Conservation (phyloP, 2,888 invertebrate species). For the Odiellus spinosus region DNA sequence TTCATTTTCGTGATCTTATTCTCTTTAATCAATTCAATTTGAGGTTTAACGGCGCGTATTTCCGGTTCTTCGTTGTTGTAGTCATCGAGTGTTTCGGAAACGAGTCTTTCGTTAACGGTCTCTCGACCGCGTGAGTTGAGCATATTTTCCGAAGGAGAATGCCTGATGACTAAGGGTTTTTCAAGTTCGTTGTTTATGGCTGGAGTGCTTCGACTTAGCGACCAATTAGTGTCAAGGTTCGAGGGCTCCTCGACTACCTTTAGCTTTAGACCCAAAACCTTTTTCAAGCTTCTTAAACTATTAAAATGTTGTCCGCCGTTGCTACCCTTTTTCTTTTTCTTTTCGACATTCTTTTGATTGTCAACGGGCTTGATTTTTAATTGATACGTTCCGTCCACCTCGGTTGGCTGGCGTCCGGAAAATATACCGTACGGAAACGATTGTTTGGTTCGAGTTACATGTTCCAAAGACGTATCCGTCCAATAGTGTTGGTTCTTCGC, state of each 20-base stretch:
- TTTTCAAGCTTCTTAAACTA: slow-evolving; percentile 42
- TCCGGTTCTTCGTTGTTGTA: neutral
- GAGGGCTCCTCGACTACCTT: slow-evolving; percentile 16
- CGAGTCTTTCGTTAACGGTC: too few species aligned
- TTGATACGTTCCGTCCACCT: slow-evolving; percentile 1
- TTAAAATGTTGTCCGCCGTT: slow-evolving; percentile 19
- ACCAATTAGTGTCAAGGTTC: slow-evolving; percentile 51
- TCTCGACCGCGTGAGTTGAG: neutral
- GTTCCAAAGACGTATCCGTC: neutral
- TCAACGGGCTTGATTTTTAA: too few species aligned
- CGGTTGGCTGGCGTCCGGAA: slow-evolving; percentile 6
- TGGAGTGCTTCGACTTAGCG: slow-evolving; percentile 60
- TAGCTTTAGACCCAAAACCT: slow-evolving; percentile 8
- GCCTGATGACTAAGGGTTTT: neutral
- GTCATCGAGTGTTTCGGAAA: neutral
- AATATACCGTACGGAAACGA: slow-evolving; percentile 15
- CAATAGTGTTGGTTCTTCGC: neutral
- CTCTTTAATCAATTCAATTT: neutral
- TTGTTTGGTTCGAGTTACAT: slow-evolving; percentile 7
- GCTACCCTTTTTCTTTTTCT: slow-evolving; percentile 11
- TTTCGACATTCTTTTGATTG: slow-evolving; percentile 1
- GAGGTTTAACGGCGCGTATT: neutral
- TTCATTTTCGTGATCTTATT: neutral
- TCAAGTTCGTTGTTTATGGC: slow-evolving; percentile 41
- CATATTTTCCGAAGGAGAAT: neutral